These are phyloP conservation scores for Alethe castanea DNA, from an alignment of 2,113 vertebrate species.

Conservation along the genomic window DNA sequence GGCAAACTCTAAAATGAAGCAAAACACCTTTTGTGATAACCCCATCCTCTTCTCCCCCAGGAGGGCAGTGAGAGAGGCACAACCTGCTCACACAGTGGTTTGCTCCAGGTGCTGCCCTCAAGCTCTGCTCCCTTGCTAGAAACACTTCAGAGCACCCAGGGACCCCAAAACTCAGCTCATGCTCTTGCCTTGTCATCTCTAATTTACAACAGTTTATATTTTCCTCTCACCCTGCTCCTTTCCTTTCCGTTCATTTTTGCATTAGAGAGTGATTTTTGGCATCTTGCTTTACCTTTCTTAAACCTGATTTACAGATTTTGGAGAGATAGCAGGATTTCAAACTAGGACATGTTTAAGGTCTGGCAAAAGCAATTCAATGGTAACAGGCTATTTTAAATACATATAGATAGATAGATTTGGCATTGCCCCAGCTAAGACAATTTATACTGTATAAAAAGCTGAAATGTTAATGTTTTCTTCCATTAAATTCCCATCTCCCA, in stretches of 20 bases:
- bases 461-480: not conserved
- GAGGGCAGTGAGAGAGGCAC: not conserved
- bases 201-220: not conserved
- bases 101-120: not conserved
- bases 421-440: not conserved
- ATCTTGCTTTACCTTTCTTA: not conserved
- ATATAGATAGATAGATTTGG: not conserved
- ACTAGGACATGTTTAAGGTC: not conserved
- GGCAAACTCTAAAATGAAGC: not conserved
- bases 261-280: not conserved
- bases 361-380: not conserved
- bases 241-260: not conserved
- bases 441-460: not conserved
- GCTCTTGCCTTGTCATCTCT: not conserved
- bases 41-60: not conserved
- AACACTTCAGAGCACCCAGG: not conserved
- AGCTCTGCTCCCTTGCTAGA: not conserved
- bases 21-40: not conserved
- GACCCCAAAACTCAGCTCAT: not conserved
- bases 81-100: not conserved
- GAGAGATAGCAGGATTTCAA: not conserved
- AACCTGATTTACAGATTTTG: not conserved
- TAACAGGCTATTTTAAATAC: not conserved
- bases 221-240: not conserved
- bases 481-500: not conserved